Conservation (phyloP, 2,888 invertebrate genomes). For the Dynastes grantii region DNA sequence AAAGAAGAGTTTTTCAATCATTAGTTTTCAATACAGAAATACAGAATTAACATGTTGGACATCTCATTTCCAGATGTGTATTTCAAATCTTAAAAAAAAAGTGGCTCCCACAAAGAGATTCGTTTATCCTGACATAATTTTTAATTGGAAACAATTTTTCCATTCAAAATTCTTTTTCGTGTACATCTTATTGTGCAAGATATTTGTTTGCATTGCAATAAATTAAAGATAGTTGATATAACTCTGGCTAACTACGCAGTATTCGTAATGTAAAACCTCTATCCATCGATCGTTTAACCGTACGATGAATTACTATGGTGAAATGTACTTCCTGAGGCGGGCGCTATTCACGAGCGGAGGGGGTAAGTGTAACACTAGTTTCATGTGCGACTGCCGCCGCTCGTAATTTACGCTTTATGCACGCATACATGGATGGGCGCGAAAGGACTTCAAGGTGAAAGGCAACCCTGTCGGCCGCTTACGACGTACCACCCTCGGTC, state of each 20-base stretch:
- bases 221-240: background rate
- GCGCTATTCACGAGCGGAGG: slow-evolving; percentile 9
- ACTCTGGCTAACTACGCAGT: background rate
- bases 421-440: slow-evolving; percentile 42
- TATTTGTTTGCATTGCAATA: no score
- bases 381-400: slow-evolving; percentile 34
- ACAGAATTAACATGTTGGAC: no score
- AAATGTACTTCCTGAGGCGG: slow-evolving; percentile 34
- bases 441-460: slow-evolving; percentile 64
- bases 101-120: no score
- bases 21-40: no score
- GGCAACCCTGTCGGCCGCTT: slow-evolving; percentile 51
- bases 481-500: slow-evolving; percentile 54
- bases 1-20: no score
- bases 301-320: slow-evolving; percentile 23
- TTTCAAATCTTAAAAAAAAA: no score
- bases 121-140: no score
- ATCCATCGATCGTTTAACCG: slow-evolving; percentile 6
- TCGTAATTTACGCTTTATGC: slow-evolving; percentile 30
- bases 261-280: slow-evolving; percentile 13
- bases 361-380: slow-evolving; percentile 28
- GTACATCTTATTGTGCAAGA: no score
- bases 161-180: no score
- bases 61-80: no score
- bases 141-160: no score